A percentile compares a stretch with the other conserved stretches of the same genome.
These are phyloP conservation scores for Pampusana beccarii DNA, from an alignment of 2,113 vertebrate genomes.

Conservation along the genomic window DNA sequence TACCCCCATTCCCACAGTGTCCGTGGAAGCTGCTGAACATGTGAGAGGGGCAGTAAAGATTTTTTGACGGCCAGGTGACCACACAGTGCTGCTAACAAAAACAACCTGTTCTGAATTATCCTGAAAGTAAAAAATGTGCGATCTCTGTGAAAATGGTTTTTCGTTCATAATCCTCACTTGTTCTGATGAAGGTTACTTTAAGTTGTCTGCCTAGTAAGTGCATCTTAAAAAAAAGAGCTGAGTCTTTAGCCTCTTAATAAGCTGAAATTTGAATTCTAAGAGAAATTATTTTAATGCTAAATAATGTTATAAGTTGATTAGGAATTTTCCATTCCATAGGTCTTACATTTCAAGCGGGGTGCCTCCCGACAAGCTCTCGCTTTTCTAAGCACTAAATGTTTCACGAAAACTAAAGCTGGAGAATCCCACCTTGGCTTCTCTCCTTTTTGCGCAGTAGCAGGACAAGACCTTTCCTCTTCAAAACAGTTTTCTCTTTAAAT, in stretches of 20 bases:
- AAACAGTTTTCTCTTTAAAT: background rate
- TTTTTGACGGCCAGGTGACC: background rate
- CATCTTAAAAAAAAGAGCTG: background rate
- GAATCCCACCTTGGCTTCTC: background rate
- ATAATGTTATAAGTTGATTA: background rate
- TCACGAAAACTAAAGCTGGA: background rate
- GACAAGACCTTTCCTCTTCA: background rate
- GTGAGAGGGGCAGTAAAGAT: background rate
- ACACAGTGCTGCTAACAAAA: background rate
- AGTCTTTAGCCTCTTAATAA: background rate
- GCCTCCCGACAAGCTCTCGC: background rate
- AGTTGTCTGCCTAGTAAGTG: background rate
- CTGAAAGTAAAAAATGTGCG: background rate
- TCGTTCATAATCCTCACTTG: background rate
- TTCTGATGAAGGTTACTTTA: background rate
- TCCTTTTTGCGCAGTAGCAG: background rate
- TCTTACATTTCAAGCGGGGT: background rate
- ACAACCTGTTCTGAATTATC: background rate
- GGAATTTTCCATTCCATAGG: background rate
- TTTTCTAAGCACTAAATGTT: background rate
- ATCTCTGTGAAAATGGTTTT: background rate
- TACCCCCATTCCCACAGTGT: background rate
- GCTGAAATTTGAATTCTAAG: background rate
- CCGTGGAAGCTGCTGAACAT: background rate
- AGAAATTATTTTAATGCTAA: background rate